Evolutionary conservation across 2,113 vertebrate species (phyloP).

Genomic region (Deroptyus accipitrinus): DNA sequence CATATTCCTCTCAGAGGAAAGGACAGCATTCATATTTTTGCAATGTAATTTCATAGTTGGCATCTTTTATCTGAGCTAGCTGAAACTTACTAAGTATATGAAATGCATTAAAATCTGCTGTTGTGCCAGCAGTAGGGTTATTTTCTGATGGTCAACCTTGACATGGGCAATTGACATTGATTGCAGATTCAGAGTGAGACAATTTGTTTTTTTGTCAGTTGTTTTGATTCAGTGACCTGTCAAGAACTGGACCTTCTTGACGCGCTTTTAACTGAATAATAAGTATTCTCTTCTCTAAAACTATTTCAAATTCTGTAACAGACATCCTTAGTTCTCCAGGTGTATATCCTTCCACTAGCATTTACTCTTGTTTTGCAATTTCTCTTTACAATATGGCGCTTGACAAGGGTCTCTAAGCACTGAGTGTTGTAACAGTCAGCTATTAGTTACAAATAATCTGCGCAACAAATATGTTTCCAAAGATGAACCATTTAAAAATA

Average conservation of each 20-base stretch:
- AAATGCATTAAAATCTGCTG: constrained; percentile 25
- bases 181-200: background rate
- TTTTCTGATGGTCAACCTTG: constrained; percentile 3
- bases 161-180: background rate
- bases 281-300: background rate
- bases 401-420: background rate
- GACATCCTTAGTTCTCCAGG: background rate
- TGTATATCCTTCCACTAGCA: background rate
- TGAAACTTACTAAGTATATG: background rate
- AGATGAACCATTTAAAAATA: background rate
- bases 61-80: background rate
- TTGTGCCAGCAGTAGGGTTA: background rate
- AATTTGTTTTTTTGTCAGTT: background rate
- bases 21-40: background rate
- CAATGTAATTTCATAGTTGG: background rate
- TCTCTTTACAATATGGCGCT: background rate
- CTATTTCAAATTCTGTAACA: background rate
- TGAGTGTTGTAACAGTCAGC: background rate
- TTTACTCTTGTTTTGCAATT: background rate
- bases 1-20: background rate
- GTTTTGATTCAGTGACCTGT: constrained; percentile 1
- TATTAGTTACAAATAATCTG: background rate
- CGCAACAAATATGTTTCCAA: background rate
- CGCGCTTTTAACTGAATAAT: background rate
- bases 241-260: constrained; percentile 20